Evolutionary conservation across 2,113 vertebrate genomes (phyloP), one percentile per base, ranked within the genome.

Genomic region (Agelaius phoeniceus): DNA sequence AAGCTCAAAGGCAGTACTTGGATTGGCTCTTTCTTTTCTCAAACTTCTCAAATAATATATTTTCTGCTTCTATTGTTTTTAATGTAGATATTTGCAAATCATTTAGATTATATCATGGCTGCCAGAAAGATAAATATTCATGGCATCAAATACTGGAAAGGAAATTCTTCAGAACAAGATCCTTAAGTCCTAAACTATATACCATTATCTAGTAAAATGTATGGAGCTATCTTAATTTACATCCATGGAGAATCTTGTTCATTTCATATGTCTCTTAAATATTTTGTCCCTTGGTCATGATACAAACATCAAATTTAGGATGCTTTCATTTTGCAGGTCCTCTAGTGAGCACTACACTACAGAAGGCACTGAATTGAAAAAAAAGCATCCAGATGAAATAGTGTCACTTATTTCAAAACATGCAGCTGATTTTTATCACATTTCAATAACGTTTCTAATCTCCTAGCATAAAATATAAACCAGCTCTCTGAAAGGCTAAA

Each of bases 361-460:
- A 1, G 37, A 85, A 89, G 23, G 74, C 39, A 86, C 13, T 58
- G 71, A 85, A 80, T 51, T 10, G 7, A 57, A 33, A n/a, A 35
- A 31, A 75, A 68, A 31, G 28, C 59, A 92, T 69, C 11, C 37
- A 83, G 69, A 87, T 84, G 69, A 97, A 96, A 69, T 13, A 84
- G n/a, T 5, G 1, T 20, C 6, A 4, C 54, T 94, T 68, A 87
- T 93, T 91, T 93, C 69, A 87, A 58, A 94, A 89, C 54, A 65
- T 28, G 74, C 43, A 79, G 71, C 81, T 93, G 95, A 96, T 95
- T 87, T 90, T 89, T 95, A 93, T 79, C 77, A 76, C 27, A 55
- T 82, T 95, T 94, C 74, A 87, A 78, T 84, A 91, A 87, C 0
- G 1, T 11, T 62, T 90, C 91, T 95, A 54, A 91, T 94, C 62